Conservation (phyloP, 2,797 vertebrate species). For the Acanthornis magna region DNA sequence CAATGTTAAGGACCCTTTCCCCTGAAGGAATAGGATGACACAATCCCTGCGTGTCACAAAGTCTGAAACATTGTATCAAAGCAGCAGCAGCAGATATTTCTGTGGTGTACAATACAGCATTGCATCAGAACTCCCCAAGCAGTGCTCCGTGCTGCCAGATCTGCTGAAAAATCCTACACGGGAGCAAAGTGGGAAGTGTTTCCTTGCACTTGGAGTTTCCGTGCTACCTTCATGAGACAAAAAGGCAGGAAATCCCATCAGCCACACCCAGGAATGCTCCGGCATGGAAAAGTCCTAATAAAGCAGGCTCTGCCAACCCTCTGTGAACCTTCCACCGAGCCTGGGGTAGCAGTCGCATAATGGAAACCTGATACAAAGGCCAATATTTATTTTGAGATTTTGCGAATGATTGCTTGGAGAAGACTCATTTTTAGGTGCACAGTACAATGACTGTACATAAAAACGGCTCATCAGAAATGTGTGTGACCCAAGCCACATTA, state of each 20-base stretch:
- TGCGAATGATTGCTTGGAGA: not conserved
- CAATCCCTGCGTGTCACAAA: not conserved
- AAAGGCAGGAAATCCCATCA: conserved; percentile 54
- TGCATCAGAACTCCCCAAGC: not conserved
- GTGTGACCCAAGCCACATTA: not conserved
- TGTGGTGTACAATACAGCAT: not conserved
- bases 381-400: not conserved
- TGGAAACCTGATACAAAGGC: not conserved
- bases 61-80: not conserved
- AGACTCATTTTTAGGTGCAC: not conserved
- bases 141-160: fast-evolving
- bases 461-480: not conserved
- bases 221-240: not conserved
- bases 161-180: fast-evolving
- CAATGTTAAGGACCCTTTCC: not conserved
- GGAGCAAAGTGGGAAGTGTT: not conserved
- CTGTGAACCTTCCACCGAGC: not conserved
- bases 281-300: not conserved
- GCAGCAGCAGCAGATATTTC: not conserved
- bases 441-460: not conserved
- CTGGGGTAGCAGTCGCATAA: not conserved
- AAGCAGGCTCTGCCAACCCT: not conserved
- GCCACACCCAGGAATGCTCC: conserved; percentile 33
- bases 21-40: not conserved
- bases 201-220: not conserved